Evolutionary conservation across 2,797 vertebrate genomes (phyloP), one percentile per base, ranked within the genome.

Genomic region (Gymnothorax javanicus): DNA sequence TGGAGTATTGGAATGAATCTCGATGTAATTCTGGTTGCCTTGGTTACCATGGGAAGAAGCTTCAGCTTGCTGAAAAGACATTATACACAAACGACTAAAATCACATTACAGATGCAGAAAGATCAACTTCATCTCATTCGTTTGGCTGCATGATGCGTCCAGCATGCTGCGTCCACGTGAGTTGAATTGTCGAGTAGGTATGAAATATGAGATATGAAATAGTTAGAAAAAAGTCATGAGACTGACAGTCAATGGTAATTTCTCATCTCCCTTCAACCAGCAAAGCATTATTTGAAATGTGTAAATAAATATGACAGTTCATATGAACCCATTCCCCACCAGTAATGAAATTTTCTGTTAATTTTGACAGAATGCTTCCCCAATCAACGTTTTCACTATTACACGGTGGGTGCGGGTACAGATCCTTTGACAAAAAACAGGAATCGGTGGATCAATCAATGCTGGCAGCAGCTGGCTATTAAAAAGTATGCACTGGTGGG

Each of bases 41-140:
- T 84, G 58, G 82, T 60, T 75, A 77, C 86, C 13, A 54, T 60
- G 67, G 27, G 20, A 52, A 77, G 71, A 60, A 23, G 57, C 71
- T 58, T 86, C 56, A 59, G 33, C 27, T 60, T 50, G 13, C 13
- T 33, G 33, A 86, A 4, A 50, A 71, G 58, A 52, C 8, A 43
- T 58, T 33, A 5, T 50, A 13, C 33, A 81, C 58, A 52, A 20
- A 7, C 33, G 54, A 79, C 8, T 54, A 52, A 13, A 54, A 20
- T 79, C 50, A 79, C 25, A 79, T 79, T 79, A 15, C 13, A 79
- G 15, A 79, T 20, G 43, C 6, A 75, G 13, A 43, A 75, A 75
- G 25, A 33, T 33, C 4, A 75, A 69, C 20, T 62, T 62, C 23
- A n/a, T n/a, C 6, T 50, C 6, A 56, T 23, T 23, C n/a, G 77